These are phyloP conservation scores for Sebastes itinus DNA, from an alignment of 2,797 vertebrate species.

Conservation along the genomic window DNA sequence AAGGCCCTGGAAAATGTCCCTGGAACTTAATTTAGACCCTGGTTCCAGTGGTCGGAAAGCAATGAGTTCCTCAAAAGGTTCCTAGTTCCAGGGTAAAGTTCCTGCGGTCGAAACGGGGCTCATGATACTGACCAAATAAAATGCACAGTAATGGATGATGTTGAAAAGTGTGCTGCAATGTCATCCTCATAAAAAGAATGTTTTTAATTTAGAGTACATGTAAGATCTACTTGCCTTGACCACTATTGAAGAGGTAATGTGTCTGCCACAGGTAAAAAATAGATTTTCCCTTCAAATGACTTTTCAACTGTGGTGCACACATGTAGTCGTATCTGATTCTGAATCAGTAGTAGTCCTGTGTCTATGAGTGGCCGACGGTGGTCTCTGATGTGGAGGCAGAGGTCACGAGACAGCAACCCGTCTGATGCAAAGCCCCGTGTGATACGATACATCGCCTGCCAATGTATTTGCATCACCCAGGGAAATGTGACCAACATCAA, in stretches of 20 bases:
- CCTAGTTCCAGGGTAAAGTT: background rate
- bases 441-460: constrained; percentile 8
- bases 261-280: constrained; percentile 11
- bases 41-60: background rate
- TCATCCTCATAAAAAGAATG: background rate
- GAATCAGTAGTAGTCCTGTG: background rate
- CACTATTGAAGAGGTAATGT: background rate
- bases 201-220: background rate
- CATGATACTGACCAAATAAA: background rate
- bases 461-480: constrained; percentile 12
- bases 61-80: background rate
- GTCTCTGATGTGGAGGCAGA: constrained; percentile 4
- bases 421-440: constrained; percentile 17
- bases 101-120: too few species aligned
- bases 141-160: background rate
- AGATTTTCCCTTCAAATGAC: constrained; percentile 6
- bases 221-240: background rate
- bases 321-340: constrained; percentile 3
- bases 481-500: constrained; percentile 17
- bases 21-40: background rate
- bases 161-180: background rate
- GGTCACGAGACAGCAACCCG: background rate
- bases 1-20: background rate
- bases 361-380: background rate
- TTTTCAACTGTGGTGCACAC: constrained; percentile 16